A percentile compares a stretch with the other conserved stretches of the same genome.
These are phyloP conservation scores for Augochlora pura DNA, from an alignment of 1,140 invertebrate genomes.

Conservation along the genomic window DNA sequence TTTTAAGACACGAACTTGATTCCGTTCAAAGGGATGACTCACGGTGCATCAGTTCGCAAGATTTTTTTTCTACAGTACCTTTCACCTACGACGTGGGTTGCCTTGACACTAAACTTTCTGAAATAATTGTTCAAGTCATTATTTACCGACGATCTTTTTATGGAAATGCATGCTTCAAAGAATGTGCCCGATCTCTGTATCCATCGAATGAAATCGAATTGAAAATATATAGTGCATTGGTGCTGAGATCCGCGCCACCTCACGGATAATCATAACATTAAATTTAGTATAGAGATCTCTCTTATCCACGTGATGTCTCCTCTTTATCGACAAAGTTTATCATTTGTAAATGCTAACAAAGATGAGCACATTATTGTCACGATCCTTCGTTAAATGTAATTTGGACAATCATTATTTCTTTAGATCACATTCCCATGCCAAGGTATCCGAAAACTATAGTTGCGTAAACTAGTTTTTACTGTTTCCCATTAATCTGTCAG, in stretches of 20 bases:
- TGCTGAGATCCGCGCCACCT: neutral
- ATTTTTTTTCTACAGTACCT: slow-evolving; percentile 36
- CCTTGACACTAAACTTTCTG: slow-evolving; percentile 52
- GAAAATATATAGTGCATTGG: neutral
- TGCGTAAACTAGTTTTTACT: neutral
- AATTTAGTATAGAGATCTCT: neutral
- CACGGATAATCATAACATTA: too few relatives aligned
- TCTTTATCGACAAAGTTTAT: neutral
- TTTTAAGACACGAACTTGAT: slow-evolving; percentile 7
- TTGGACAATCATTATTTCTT: too few relatives aligned
- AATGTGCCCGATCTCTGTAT: neutral
- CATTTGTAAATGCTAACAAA: neutral
- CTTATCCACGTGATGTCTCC: neutral
- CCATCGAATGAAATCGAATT: slow-evolving; percentile 16
- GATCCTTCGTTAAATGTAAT: too few relatives aligned
- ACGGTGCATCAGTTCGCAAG: slow-evolving; percentile 23
- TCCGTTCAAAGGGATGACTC: slow-evolving; percentile 30
- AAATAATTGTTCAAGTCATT: slow-evolving; percentile 45
- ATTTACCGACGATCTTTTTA: slow-evolving; percentile 27
- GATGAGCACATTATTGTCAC: neutral
- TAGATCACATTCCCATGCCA: too few relatives aligned
- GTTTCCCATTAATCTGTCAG: neutral
- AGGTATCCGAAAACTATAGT: neutral
- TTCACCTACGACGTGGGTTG: slow-evolving; percentile 44
- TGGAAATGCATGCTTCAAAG: slow-evolving; percentile 19